Conservation (phyloP, 1,140 invertebrate species). For the Orius laevigatus region DNA sequence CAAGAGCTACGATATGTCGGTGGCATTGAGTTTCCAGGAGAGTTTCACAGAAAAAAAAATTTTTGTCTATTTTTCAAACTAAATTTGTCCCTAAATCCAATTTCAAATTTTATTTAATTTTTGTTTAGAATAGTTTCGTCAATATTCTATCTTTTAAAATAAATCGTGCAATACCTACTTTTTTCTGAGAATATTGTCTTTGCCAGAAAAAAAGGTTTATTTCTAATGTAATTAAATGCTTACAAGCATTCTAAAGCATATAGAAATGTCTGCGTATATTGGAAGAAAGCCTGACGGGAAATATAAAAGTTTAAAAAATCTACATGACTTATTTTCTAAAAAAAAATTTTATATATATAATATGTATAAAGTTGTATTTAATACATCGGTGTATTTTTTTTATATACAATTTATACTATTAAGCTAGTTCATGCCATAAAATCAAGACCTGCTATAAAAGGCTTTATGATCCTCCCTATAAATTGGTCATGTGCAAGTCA, state of each 20-base stretch:
- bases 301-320: constrained; percentile 17
- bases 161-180: neutral
- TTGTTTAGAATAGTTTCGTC: neutral
- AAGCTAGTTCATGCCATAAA: too few species aligned
- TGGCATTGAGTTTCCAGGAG: too few species aligned
- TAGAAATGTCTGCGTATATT: constrained; percentile 3
- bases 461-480: constrained; percentile 2
- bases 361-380: too few species aligned
- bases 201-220: constrained; percentile 3
- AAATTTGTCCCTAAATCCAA: neutral
- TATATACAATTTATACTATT: too few species aligned
- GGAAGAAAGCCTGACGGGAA: constrained; percentile 13
- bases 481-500: constrained; percentile 10
- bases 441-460: constrained; percentile 1
- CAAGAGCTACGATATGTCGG: too few species aligned
- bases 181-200: constrained; percentile 10
- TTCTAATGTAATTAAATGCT: neutral
- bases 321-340: constrained; percentile 11
- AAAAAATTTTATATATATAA: constrained; percentile 3
- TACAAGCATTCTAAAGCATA: constrained; percentile 1
- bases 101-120: neutral
- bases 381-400: too few species aligned
- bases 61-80: neutral
- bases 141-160: constrained; percentile 2
- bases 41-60: too few species aligned